Percentiles rank a stretch among this genome's conserved stretches.
Conservation (phyloP, 2,113 vertebrate genomes). For the Macroglossus sobrinus region DNA sequence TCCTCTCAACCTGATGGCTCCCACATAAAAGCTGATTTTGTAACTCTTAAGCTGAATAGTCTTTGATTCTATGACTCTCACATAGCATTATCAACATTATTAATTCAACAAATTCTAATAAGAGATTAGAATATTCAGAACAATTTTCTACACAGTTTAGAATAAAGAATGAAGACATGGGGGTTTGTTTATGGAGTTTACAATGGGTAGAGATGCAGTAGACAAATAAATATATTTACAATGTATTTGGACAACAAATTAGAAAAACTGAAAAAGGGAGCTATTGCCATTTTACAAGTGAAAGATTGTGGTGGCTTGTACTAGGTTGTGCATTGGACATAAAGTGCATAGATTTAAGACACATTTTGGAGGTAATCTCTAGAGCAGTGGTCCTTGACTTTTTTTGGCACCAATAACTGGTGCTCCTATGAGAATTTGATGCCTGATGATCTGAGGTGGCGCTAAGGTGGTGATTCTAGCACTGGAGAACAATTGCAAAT, state of each 20-base stretch:
- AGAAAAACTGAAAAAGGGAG: neutral
- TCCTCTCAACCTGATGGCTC: too few species aligned
- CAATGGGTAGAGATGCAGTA: neutral
- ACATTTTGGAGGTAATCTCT: neutral
- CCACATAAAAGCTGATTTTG: neutral
- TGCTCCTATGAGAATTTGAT: too few species aligned
- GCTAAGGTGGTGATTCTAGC: too few species aligned
- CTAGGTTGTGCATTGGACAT: neutral
- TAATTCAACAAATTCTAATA: neutral
- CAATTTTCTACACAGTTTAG: neutral
- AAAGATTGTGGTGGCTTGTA: neutral
- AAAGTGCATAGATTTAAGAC: neutral
- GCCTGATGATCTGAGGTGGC: too few species aligned
- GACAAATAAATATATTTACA: neutral
- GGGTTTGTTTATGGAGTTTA: neutral
- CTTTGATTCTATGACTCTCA: neutral
- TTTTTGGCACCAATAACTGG: too few species aligned
- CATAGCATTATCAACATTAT: neutral
- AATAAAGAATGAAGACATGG: neutral
- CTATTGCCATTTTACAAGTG: neutral
- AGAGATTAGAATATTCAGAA: neutral
- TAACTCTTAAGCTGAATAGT: neutral
- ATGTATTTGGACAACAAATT: neutral
- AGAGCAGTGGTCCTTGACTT: neutral
- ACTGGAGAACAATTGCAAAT: too few species aligned